phyloP scores from a whole-genome alignment of 2,888 invertebrate species.

The Ormyrus nitidulus region DNA sequence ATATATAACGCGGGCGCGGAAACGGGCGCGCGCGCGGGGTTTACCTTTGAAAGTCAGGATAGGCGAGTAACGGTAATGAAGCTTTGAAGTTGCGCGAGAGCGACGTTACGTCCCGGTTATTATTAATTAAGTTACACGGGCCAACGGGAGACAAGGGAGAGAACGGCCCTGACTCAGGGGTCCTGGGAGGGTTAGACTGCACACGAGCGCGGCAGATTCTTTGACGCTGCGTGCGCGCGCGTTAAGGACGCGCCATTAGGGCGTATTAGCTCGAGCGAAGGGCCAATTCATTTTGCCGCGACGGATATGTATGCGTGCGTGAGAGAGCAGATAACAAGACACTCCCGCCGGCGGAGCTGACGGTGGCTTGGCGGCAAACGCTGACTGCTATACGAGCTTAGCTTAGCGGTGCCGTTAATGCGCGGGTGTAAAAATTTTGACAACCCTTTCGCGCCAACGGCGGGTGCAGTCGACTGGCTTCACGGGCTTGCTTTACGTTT shows the following conservation, averaged over 20 bases:
- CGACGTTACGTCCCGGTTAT: conserved; percentile 28
- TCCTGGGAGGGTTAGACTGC: not conserved
- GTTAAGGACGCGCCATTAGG: not conserved
- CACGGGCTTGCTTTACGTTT: too few species aligned
- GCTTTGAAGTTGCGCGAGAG: conserved; percentile 19
- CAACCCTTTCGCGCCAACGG: too few species aligned
- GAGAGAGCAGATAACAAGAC: not conserved
- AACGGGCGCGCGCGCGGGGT: not conserved
- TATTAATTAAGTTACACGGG: conserved; percentile 36
- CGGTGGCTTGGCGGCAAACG: not conserved
- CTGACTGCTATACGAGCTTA: not conserved
- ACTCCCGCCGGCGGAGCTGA: not conserved
- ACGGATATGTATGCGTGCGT: not conserved
- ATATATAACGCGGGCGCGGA: too few species aligned
- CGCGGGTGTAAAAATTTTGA: not conserved
- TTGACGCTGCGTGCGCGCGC: not conserved
- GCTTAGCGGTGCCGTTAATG: not conserved
- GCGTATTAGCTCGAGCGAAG: not conserved
- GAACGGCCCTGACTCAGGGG: too few species aligned
- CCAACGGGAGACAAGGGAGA: too few species aligned
- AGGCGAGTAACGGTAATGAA: conserved; percentile 16
- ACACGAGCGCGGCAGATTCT: not conserved
- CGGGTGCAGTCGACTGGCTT: too few species aligned
- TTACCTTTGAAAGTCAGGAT: conserved; percentile 33
- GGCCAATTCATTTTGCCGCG: conserved; percentile 21